These are phyloP conservation scores for Drosophila leontia DNA, from an alignment of 1,140 invertebrate genomes.

Conservation along the genomic window DNA sequence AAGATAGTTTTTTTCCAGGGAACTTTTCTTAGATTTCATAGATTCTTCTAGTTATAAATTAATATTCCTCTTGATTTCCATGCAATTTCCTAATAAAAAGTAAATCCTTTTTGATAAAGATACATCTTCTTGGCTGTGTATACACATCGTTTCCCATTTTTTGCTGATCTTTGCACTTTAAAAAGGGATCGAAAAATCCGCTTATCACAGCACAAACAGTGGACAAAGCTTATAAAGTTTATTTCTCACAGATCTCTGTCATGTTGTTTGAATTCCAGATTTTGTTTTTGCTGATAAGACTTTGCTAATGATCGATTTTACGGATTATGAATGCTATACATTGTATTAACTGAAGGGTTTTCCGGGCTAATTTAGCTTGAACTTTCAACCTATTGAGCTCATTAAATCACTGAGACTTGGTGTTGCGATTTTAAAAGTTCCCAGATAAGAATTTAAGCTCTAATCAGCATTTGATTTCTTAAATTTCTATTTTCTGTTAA, in stretches of 20 bases:
- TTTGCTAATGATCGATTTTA: background rate
- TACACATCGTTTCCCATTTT: background rate
- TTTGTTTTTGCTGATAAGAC: background rate
- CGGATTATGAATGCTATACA: background rate
- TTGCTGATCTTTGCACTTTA: conserved; percentile 42
- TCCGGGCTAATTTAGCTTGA: background rate
- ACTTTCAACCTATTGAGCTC: background rate
- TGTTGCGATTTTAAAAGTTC: too few relatives aligned
- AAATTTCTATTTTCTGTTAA: background rate
- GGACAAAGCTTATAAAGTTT: background rate
- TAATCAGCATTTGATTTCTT: background rate
- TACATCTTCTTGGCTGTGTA: background rate
- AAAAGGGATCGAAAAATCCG: conserved; percentile 48
- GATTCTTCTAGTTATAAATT: too few relatives aligned
- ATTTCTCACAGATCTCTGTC: background rate
- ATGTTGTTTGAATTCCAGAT: background rate
- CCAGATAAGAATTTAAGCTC: background rate
- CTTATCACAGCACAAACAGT: conserved; percentile 55
- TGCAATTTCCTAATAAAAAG: background rate
- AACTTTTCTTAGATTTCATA: too few relatives aligned
- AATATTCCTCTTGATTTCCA: background rate
- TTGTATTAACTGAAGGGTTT: background rate
- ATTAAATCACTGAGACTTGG: background rate
- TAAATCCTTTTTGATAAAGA: background rate
- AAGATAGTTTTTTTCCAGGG: too few relatives aligned